Evolutionary conservation across 2,888 invertebrate genomes (phyloP), one percentile per base, ranked within the genome.

Genomic region (Platypus cylindrus): DNA sequence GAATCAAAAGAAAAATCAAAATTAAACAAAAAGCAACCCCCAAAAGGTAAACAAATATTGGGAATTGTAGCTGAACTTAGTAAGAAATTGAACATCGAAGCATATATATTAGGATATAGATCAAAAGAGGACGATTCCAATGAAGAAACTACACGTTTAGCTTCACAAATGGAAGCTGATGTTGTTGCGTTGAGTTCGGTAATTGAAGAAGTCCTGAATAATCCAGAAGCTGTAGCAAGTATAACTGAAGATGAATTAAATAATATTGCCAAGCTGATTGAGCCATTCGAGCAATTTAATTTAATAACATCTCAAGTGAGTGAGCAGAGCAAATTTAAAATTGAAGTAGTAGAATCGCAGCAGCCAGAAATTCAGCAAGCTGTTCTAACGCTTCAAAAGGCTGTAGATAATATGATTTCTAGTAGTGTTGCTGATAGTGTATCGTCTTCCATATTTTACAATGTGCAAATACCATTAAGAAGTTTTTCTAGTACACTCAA

Each of bases 41-140:
- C 25, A 28, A 30, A 31, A 12, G 33, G 41, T 5, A 39, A 37
- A 14, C 32, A 36, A 18, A 38, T 40, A 8, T 7, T 39, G 4
- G 30, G 37, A 7, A 37, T 39, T 7, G 34, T 43, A 7, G 32
- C 38, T n/a, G 36, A 41, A 30, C 35, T 41, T 5, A 38, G 41
- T 18, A 41, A 41, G n/a, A 41, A 41, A 30, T 34, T 41, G 5
- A 41, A 41, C 18, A 41, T 41, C 17, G 41, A 38, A 24, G 41
- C 41, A 2, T 12, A 27, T n/a, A 37, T 41, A 7, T 20, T 41
- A 11, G 23, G 25, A 3, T 14, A 22, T 9, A 40, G 34, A 12
- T 32, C 20, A 3, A 35, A 38, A 18, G 29, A 33, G 15, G 12
- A 4, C 4, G 11, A 12, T n/a, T 13, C 32, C 8, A 33, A 29